Evolutionary conservation across 2,113 vertebrate genomes (phyloP), one percentile per base, ranked within the genome.

Genomic region (Brachyhypopomus gauderio): DNA sequence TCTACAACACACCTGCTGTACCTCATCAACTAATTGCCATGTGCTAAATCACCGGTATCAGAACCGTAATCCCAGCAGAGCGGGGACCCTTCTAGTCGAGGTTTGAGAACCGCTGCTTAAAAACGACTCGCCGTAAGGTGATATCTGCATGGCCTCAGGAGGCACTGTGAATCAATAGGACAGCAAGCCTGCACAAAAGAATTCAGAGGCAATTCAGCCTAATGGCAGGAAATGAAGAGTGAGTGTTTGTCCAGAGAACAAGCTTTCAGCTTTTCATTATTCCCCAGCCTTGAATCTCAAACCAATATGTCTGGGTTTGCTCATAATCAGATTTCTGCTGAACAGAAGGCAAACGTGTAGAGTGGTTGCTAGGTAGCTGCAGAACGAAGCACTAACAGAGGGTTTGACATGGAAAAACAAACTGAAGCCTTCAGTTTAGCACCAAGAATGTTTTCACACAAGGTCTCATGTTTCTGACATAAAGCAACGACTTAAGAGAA

Each of bases 211-310:
- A 34, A 27, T 19, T 11, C 22, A 7, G 12, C 11, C 30, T 20
- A 22, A 38, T 25, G 17, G 62, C 62, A 67, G 4, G 34, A 63
- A 78, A 34, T 58, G 6, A 45, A 5, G 12, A 52, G 12, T 27
- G 5, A 34, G 45, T 14, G 23, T 55, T 73, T 52, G 7, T 52
- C 48, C 71, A 52, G 27, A 63, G 19, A 78, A 36, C 6, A 36
- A 0, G 9, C 22, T 36, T 25, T 5, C 36, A 9, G 0, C 0
- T 3, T 41, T 69, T 20, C 14, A 58, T 78, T 45, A 79, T 59
- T n/a, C 23, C 34, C 55, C 45, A 72, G 71, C 55, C 77, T 62
- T 30, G 20, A n/a, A 27, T 70, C 38, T 45, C 34, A 70, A 9
- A 70, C 22, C 12, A n/a, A 41, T 41, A 20, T 16, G 64, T 67